These are phyloP conservation scores for Talpa occidentalis DNA, from an alignment of 2,113 vertebrate species.

Conservation along the genomic window DNA sequence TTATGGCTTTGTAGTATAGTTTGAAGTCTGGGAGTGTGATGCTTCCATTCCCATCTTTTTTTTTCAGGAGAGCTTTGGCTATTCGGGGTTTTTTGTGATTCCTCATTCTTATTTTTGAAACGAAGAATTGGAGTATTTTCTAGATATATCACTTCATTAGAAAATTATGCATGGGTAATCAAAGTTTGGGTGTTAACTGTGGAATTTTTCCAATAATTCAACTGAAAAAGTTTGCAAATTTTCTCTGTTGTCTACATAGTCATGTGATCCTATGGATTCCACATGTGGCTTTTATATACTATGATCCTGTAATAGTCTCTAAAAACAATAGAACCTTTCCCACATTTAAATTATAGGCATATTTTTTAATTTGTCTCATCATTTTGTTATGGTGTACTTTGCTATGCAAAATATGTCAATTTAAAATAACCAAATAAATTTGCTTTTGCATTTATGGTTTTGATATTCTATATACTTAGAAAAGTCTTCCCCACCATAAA, in stretches of 20 bases:
- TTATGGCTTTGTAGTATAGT: too few species aligned
- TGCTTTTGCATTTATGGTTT: not conserved
- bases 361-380: not conserved
- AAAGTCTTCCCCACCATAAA: not conserved
- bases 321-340: not conserved
- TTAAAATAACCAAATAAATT: not conserved
- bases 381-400: not conserved
- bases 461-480: not conserved
- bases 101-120: constrained; percentile 25
- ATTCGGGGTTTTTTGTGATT: too few species aligned
- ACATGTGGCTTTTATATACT: not conserved
- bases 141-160: constrained; percentile 3
- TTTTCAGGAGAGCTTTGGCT: too few species aligned
- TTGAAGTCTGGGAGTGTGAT: too few species aligned
- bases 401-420: not conserved
- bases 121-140: not conserved
- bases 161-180: not conserved
- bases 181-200: not conserved
- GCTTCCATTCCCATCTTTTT: too few species aligned
- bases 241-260: not conserved
- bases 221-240: not conserved
- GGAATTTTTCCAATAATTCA: not conserved
- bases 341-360: not conserved
- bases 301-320: not conserved
- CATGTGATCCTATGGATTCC: not conserved